A percentile compares a stretch with the other conserved stretches of the same genome.
These are phyloP conservation scores for Cataglyphis livida DNA, from an alignment of 2,888 invertebrate genomes.

Conservation along the genomic window DNA sequence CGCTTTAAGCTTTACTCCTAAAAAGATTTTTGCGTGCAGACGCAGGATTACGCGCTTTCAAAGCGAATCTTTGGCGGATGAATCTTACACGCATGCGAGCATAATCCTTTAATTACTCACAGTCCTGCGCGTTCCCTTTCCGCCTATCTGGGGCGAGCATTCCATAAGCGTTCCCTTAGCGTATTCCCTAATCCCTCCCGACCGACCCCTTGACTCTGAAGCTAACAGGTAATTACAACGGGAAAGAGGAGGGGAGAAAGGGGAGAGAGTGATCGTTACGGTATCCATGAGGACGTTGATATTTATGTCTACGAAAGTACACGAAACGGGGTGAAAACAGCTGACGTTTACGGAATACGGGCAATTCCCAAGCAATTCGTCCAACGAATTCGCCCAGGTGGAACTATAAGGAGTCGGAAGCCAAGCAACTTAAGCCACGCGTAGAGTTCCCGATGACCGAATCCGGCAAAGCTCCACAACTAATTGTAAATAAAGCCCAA, in stretches of 20 bases:
- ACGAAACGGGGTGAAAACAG: constrained; percentile 68
- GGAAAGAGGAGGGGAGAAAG: constrained; percentile 8
- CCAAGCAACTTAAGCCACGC: constrained; percentile 37
- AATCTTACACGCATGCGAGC: constrained; percentile 75
- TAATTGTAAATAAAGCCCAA: background rate
- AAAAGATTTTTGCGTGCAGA: constrained; percentile 11
- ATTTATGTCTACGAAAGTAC: constrained; percentile 73
- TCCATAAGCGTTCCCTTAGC: constrained; percentile 45
- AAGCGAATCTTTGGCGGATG: constrained; percentile 55
- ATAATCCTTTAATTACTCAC: constrained; percentile 77
- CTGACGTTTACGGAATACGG: constrained; percentile 63
- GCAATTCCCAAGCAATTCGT: constrained; percentile 42
- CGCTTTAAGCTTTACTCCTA: background rate
- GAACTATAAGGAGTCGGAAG: constrained; percentile 48
- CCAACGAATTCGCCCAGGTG: constrained; percentile 21
- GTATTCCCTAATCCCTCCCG: constrained; percentile 51
- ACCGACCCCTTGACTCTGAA: constrained; percentile 53
- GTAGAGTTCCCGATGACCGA: constrained; percentile 13
- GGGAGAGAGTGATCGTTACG: constrained; percentile 68
- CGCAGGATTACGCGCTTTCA: constrained; percentile 10
- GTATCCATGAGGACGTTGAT: constrained; percentile 61
- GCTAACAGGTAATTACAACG: constrained; percentile 74
- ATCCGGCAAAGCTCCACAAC: constrained; percentile 24
- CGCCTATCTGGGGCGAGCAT: constrained; percentile 20
- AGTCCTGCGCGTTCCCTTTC: constrained; percentile 14